These are phyloP conservation scores for Hirtodrosophila confusa DNA, from an alignment of 2,888 invertebrate genomes.

Conservation along the genomic window DNA sequence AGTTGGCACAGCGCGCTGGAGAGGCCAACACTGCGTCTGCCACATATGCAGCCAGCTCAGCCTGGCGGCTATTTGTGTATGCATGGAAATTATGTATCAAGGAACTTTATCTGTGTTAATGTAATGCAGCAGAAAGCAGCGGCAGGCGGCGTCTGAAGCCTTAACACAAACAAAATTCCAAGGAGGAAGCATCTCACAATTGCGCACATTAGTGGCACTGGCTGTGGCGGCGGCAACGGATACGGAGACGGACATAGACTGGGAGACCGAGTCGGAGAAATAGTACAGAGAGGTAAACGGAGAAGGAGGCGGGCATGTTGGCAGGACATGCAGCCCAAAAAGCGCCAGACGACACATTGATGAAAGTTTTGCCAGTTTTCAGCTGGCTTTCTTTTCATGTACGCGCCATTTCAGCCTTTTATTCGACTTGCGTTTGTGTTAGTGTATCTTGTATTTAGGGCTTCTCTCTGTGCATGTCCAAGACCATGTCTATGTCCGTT, in stretches of 20 bases:
- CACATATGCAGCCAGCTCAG: conserved; percentile 52
- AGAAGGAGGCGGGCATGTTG: conserved; percentile 9
- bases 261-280: neutral
- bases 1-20: conserved; percentile 64
- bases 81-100: conserved; percentile 77
- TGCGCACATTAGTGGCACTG: conserved; percentile 69
- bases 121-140: conserved; percentile 73
- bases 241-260: neutral
- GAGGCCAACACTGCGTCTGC: conserved; percentile 10
- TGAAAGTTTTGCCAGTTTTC: conserved; percentile 60
- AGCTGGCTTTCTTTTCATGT: conserved; percentile 26
- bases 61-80: conserved; percentile 63
- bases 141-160: conserved; percentile 40
- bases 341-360: conserved; percentile 62
- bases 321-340: conserved; percentile 33
- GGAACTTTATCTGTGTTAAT: conserved; percentile 82
- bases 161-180: conserved; percentile 54
- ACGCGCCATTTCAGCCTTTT: conserved; percentile 45
- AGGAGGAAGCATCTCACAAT: conserved; percentile 60
- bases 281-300: conserved; percentile 1
- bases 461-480: conserved; percentile 16
- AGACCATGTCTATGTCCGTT: conserved; percentile 13
- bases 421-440: conserved; percentile 18
- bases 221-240: conserved; percentile 23
- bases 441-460: conserved; percentile 29